These are phyloP conservation scores for Brachyistius frenatus DNA, from an alignment of 2,113 vertebrate species.

Conservation along the genomic window DNA sequence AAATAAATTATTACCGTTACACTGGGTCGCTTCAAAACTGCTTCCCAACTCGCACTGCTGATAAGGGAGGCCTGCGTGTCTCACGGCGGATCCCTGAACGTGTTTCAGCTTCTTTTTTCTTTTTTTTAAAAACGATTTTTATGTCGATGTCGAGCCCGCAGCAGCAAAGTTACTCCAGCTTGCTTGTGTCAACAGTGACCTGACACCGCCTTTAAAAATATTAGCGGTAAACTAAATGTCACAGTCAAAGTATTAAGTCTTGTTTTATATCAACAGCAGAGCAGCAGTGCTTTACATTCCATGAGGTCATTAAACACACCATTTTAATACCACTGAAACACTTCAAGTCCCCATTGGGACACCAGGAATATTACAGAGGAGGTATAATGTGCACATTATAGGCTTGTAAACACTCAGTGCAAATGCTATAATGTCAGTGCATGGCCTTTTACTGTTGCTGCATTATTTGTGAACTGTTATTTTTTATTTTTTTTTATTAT, in stretches of 20 bases:
- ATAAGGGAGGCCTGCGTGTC: conserved; percentile 33
- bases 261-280: no score
- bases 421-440: conserved; percentile 22
- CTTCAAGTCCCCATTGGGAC: conserved; percentile 33
- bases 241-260: no score
- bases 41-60: conserved; percentile 12
- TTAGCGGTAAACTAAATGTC: no score
- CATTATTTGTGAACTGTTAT: not conserved
- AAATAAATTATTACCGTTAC: conserved; percentile 1
- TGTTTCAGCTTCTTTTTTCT: no score
- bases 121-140: no score
- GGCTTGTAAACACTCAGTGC: conserved; percentile 42
- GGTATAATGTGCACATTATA: conserved; percentile 30
- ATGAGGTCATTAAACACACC: conserved; percentile 59
- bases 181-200: no score
- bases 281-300: conserved; percentile 21
- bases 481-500: not conserved
- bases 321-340: conserved; percentile 55
- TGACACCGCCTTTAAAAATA: no score
- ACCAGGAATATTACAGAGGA: conserved; percentile 28
- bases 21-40: conserved; percentile 43
- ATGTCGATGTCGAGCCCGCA: not conserved
- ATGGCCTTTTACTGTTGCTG: conserved; percentile 34
- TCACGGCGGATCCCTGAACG: conserved; percentile 15
- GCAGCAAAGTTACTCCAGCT: conserved; percentile 4